Conservation (phyloP, 2,888 invertebrate species). For the Camptogramma bilineatum region DNA sequence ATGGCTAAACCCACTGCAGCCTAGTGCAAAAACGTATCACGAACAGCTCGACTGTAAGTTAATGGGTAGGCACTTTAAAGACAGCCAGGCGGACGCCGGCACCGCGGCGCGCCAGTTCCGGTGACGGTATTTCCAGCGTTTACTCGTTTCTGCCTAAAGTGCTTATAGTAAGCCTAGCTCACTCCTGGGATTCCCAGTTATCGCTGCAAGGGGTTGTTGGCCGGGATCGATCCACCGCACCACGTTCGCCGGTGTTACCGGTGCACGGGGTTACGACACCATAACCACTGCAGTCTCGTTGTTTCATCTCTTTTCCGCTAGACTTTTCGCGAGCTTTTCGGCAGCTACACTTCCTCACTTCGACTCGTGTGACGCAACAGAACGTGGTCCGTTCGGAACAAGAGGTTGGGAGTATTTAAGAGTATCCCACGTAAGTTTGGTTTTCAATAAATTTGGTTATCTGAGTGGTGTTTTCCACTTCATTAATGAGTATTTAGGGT, state of each 20-base stretch:
- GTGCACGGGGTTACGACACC: slow-evolving; percentile 75
- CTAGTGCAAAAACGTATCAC: slow-evolving; percentile 6
- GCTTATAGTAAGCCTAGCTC: slow-evolving; percentile 55
- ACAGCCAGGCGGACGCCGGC: slow-evolving; percentile 73
- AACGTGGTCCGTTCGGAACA: slow-evolving; percentile 26
- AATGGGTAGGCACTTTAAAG: slow-evolving; percentile 39
- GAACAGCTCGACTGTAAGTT: slow-evolving; percentile 13
- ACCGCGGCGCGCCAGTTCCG: slow-evolving; percentile 54
- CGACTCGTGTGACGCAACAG: slow-evolving; percentile 36
- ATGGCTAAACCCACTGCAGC: slow-evolving; percentile 6
- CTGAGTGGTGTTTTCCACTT: slow-evolving; percentile 48
- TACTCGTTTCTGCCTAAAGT: slow-evolving; percentile 49
- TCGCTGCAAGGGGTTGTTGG: slow-evolving; percentile 80
- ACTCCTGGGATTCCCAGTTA: slow-evolving; percentile 81
- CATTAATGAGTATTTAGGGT: slow-evolving; percentile 59
- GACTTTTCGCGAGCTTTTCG: slow-evolving; percentile 43
- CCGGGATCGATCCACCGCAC: slow-evolving; percentile 79
- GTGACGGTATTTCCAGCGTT: slow-evolving; percentile 73
- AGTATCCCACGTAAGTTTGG: slow-evolving; percentile 19
- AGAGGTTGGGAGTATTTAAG: slow-evolving; percentile 18
- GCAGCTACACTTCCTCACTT: slow-evolving; percentile 35
- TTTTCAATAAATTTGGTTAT: slow-evolving; percentile 37
- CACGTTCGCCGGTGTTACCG: slow-evolving; percentile 66
- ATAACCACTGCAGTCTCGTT: slow-evolving; percentile 64
- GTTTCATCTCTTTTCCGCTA: slow-evolving; percentile 45